phyloP scores from a whole-genome alignment of 1,140 invertebrate species.

The Phenacoccus solenopsis region DNA sequence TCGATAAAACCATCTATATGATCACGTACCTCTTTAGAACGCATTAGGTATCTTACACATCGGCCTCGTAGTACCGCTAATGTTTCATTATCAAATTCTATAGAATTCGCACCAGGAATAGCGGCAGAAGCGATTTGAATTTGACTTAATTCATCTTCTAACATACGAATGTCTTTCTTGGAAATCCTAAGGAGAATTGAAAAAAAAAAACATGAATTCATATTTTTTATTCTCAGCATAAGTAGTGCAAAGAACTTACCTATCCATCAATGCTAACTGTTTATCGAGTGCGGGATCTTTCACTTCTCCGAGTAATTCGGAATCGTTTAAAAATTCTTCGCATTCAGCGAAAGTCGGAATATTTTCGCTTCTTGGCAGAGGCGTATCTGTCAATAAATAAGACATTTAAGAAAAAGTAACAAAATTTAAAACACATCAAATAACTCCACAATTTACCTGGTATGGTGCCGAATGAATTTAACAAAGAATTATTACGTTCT shows the following conservation, averaged over 20 bases:
- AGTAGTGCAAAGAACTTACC: constrained; percentile 34
- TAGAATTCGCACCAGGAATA: constrained; percentile 62
- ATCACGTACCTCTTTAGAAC: constrained; percentile 68
- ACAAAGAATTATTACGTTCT: constrained; percentile 21
- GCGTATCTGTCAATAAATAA: constrained; percentile 9
- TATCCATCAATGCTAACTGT: constrained; percentile 52
- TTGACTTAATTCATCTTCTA: constrained; percentile 78
- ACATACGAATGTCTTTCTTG: constrained; percentile 68
- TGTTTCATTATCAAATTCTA: constrained; percentile 81
- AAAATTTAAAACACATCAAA: neutral
- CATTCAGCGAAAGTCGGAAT: constrained; percentile 65
- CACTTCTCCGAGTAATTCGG: constrained; percentile 56
- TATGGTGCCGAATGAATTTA: constrained; percentile 10
- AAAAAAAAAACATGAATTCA: constrained; percentile 20
- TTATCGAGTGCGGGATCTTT: constrained; percentile 60
- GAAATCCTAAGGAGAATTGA: constrained; percentile 44
- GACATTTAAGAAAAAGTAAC: neutral
- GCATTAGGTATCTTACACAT: constrained; percentile 86
- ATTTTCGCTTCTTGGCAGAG: constrained; percentile 18
- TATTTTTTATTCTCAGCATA: neutral
- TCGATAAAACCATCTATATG: no score
- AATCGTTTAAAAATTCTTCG: constrained; percentile 77
- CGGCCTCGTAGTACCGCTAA: constrained; percentile 84
- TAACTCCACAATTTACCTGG: neutral
- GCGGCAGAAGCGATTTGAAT: constrained; percentile 92